Base-by-base conservation (phyloP, 2,797 vertebrate species). In the Tapera naevia region DNA sequence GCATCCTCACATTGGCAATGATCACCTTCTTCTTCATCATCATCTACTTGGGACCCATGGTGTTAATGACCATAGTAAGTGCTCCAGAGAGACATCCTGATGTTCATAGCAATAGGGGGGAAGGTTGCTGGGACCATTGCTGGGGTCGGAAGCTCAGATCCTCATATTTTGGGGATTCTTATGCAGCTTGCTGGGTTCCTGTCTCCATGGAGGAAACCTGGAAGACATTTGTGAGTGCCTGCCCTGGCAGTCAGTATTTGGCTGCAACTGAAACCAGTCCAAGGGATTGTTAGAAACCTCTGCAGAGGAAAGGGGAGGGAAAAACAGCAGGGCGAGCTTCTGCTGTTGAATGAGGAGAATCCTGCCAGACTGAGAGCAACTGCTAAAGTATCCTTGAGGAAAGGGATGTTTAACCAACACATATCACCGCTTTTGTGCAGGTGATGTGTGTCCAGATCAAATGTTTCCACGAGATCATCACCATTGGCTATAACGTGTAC, bases 391-490 rank as follows among this genome's bases (percentile, higher is more conserved):
- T 11, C 35, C 60, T 23, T 9, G 23, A 43, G 48, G 74, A 67
- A 22, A 24, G 18, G 61, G 41, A 12, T 33, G 19, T 48, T 82
- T 10, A n/a, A 33, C 7, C 64, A 82, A 6, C 14, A 4, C 10
- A 45, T 41, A 2, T 56, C 33, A 8, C 18, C 81, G 61, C 70
- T 80, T 12, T 24, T 71, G 72, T 91, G n/a, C 97, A 99, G 99
- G 99, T 99, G 92, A 98, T 99, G 96, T 99, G 98, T 91, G 99
- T 99, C 81, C 99, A 99, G 98, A 99, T 99, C 95, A 99, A 99
- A 86, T 99, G 99, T 97, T 99, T 99, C 98, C 99, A 99, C 0
- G 99, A 99, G 97, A 99, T 99, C 94, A 99, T 99, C 98, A 99
- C 98, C 11, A 99, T 99, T 15, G 99, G 99, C 87, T 99, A 99